Base-by-base conservation (phyloP, 2,797 vertebrate species). In the Moxostoma hubbsi region DNA sequence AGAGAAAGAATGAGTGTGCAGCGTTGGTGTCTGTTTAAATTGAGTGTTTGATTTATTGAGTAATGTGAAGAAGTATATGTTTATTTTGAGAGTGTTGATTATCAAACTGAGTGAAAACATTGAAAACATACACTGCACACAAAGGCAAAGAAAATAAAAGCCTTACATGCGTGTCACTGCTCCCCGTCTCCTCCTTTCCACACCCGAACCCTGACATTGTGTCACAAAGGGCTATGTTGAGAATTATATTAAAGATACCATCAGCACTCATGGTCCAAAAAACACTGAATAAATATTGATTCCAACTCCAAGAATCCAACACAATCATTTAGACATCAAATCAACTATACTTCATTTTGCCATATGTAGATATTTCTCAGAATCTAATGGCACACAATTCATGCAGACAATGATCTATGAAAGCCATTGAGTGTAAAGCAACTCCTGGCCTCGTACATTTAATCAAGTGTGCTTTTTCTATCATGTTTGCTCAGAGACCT, bases 401-500 rank as follows among this genome's bases (percentile, higher is more conserved):
- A 57, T 1, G 0, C 2, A 59, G 65, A 68, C 75, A 68, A 6
- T 68, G 64, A 77, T 59, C 12, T 50, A 77, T 77, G 64, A 47
- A 68, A 43, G 54, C 63, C 54, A 67, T 50, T 76, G 13, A 12
- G 1, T 8, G 9, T 12, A 69, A 47, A 61, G 57, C 11, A 46
- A 46, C 49, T 53, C 9, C 24, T 62, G 66, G 9, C 57, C 57
- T 53, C 49, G 62, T 54, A 4, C 4, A 2, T 49, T 47, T 64
- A 36, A 63, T 13, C 57, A 45, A 59, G 73, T 65, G 51, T 57
- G 46, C 7, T 24, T 46, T 77, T 63, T 45, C 18, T 81, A 64
- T 75, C 65, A 45, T 24, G 18, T 81, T 76, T 8, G 2, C 12
- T 13, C 67, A 81, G 53, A 64, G 46, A 71, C 16, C 59, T 61